Evolutionary conservation across 2,888 invertebrate species (phyloP), one percentile per base, ranked within the genome.

Genomic region (Lasioglossum figueresi): DNA sequence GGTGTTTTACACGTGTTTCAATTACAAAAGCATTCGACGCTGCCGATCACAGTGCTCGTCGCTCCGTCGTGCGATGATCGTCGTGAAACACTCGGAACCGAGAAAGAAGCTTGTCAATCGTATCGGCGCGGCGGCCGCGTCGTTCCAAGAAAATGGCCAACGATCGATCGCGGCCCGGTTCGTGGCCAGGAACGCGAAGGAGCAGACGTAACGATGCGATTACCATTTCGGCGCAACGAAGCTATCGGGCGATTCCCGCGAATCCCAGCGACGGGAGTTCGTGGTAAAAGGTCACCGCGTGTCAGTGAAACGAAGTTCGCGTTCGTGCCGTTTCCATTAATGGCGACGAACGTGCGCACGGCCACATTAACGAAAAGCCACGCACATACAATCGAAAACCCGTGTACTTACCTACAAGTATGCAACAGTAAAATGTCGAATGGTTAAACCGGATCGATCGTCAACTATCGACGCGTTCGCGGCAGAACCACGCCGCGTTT

Each of bases 271-370:
- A 5, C 52, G 76, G 45, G 37, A 40, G 74, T 78, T 45, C 74
- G 63, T 71, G 76, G 81, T 52, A 34, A 86, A 85, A 85, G 86
- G 86, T 86, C 86, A 85, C 23, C 84, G 84, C 75, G 73, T 82
- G 82, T 87, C 80, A 76, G 79, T 19, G 74, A 75, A 73, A 68
- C 79, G 81, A 74, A 73, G 52, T 70, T 83, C 82, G 77, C 79
- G 82, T 72, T 83, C 83, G 77, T 80, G 82, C 83, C 82, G 76
- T 83, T 88, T 80, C 83, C 83, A 84, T 80, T 87, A 87, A 85
- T 83, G 88, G 85, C 87, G 77, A 82, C 84, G 34, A 78, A 80
- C 77, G 74, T 71, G 77, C 34, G 37, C 70, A 52, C 77, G 80
- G 74, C 63, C 83, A 70, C 79, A 83, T 79, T 76, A 43, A 78